These are phyloP conservation scores for Cryptomyrus ogoouensis DNA, from an alignment of 2,113 vertebrate genomes.

Conservation along the genomic window DNA sequence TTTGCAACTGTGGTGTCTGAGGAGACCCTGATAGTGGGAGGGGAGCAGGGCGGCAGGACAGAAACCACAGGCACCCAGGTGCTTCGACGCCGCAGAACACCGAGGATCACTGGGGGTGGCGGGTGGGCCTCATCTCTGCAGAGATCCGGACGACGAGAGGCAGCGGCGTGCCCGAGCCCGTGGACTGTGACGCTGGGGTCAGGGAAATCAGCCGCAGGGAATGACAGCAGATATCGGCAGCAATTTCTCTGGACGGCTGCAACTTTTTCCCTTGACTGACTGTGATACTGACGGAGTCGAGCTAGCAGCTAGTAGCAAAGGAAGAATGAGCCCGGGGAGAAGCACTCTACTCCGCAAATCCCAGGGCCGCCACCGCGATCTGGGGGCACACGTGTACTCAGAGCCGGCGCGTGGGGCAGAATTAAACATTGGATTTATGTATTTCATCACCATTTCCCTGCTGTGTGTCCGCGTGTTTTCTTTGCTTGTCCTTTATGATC, in stretches of 20 bases:
- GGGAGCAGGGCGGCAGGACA: not conserved
- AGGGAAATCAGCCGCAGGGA: not conserved
- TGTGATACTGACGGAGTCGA: not conserved
- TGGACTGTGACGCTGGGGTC: not conserved
- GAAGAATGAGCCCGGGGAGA: not conserved
- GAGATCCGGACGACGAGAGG: not conserved
- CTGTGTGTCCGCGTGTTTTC: not conserved
- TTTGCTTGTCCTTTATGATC: constrained; percentile 15
- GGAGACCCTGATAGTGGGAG: not conserved
- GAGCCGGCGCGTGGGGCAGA: not conserved
- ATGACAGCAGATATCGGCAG: not conserved
- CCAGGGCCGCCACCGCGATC: not conserved
- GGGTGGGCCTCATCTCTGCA: not conserved
- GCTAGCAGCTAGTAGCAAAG: not conserved
- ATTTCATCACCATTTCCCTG: not conserved
- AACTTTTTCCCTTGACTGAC: constrained; percentile 37
- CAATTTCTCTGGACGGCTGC: constrained; percentile 4
- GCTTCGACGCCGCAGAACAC: not conserved
- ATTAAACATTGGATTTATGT: constrained; percentile 15
- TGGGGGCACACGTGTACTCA: not conserved
- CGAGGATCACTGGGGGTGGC: not conserved
- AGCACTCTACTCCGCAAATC: not conserved
- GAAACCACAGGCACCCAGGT: not conserved
- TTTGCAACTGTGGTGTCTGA: not conserved
- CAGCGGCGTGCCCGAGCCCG: not conserved